Conservation (phyloP, 1,140 invertebrate genomes). For the Daktulosphaira vitifoliae region DNA sequence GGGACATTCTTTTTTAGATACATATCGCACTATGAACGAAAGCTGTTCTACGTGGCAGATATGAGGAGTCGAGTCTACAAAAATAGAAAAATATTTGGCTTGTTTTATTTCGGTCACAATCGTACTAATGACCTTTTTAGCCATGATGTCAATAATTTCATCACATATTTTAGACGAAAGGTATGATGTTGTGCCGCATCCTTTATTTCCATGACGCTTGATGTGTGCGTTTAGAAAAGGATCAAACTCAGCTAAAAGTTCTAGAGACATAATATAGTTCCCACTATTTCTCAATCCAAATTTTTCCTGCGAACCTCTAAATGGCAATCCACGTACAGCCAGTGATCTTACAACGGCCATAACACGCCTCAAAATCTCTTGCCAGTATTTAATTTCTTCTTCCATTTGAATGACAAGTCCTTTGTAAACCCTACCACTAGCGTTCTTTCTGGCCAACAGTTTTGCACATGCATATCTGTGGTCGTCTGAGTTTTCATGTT, state of each 20-base stretch:
- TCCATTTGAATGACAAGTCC: background rate
- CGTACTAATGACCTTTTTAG: constrained; percentile 34
- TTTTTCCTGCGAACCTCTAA: constrained; percentile 19
- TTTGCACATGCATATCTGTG: constrained; percentile 34
- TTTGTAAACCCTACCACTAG: background rate
- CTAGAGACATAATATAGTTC: constrained; percentile 39
- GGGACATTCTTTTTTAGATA: constrained; percentile 21
- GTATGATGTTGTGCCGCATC: constrained; percentile 40
- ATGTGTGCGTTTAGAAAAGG: constrained; percentile 42
- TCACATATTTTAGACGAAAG: constrained; percentile 41
- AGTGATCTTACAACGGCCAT: constrained; percentile 27
- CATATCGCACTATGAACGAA: constrained; percentile 12
- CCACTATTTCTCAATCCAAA: constrained; percentile 5
- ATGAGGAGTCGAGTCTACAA: constrained; percentile 23
- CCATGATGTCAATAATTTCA: constrained; percentile 40
- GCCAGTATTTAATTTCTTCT: constrained; percentile 6
- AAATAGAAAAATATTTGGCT: constrained; percentile 42
- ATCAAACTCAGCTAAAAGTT: constrained; percentile 42
- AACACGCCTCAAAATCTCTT: constrained; percentile 38
- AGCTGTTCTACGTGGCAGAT: constrained; percentile 27
- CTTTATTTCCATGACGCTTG: constrained; percentile 40
- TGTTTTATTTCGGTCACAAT: constrained; percentile 41
- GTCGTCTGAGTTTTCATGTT: constrained; percentile 38
- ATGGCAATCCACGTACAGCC: background rate
- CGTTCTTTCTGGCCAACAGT: constrained; percentile 21